phyloP scores from a whole-genome alignment of 2,888 invertebrate genomes.

The Papilio gigon region DNA sequence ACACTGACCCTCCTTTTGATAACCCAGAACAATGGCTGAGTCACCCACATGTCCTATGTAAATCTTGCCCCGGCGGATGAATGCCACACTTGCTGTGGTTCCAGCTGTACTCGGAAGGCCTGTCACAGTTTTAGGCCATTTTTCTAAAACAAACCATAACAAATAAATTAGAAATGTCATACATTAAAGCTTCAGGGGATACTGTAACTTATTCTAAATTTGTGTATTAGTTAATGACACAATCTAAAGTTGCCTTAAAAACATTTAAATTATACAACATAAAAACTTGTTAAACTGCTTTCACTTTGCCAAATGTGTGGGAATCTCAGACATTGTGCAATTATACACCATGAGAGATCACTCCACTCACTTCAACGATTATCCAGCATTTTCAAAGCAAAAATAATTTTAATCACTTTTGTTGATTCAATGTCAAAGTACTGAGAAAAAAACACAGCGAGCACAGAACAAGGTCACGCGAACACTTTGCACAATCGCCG shows the following conservation, averaged over 20 bases:
- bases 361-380: slow-evolving; percentile 49
- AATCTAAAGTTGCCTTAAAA: slow-evolving; percentile 13
- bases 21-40: slow-evolving; percentile 95
- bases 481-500: slow-evolving; percentile 68
- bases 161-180: neutral
- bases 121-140: slow-evolving; percentile 98
- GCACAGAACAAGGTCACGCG: slow-evolving; percentile 73
- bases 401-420: slow-evolving; percentile 64
- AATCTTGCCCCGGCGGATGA: slow-evolving; percentile 95
- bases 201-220: neutral
- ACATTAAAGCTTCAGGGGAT: slow-evolving; percentile 58
- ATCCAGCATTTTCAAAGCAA: slow-evolving; percentile 56
- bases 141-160: slow-evolving; percentile 82
- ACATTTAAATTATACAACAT: slow-evolving; percentile 61
- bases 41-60: slow-evolving; percentile 99
- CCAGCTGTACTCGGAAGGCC: slow-evolving; percentile 98
- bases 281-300: slow-evolving; percentile 75
- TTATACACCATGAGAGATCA: slow-evolving; percentile 44
- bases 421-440: slow-evolving; percentile 77
- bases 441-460: slow-evolving; percentile 71
- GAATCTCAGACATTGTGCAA: slow-evolving; percentile 62
- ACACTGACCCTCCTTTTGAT: slow-evolving; percentile 85
- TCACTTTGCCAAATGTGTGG: slow-evolving; percentile 70
- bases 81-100: slow-evolving; percentile 97
- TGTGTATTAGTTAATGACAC: neutral